Evolutionary conservation across 1,140 invertebrate species (phyloP).

Genomic region (Drosophila miranda): DNA sequence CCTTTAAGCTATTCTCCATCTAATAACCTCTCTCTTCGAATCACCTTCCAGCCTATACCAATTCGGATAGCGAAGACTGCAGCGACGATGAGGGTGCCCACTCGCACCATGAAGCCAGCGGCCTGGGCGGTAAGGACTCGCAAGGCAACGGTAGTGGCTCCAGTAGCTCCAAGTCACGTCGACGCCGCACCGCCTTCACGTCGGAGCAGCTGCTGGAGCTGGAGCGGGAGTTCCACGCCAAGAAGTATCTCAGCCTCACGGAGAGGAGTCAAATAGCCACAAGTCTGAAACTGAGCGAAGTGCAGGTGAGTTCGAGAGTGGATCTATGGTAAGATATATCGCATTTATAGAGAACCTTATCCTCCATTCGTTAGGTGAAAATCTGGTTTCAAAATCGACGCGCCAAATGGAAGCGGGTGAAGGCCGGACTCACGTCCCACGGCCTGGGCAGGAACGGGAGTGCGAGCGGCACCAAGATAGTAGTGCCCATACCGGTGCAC

Average conservation of each 20-base stretch:
- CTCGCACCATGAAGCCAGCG: slow-evolving; percentile 49
- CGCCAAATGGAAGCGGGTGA: slow-evolving; percentile 99
- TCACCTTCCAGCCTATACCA: slow-evolving; percentile 59
- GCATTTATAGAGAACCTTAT: not conserved
- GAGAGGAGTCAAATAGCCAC: slow-evolving; percentile 97
- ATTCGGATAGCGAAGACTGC: slow-evolving; percentile 81
- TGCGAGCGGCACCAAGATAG: slow-evolving; percentile 90
- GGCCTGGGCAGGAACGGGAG: slow-evolving; percentile 83
- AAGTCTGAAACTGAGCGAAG: slow-evolving; percentile 95
- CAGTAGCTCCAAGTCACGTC: slow-evolving; percentile 87
- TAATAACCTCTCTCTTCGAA: not conserved
- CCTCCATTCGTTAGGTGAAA: slow-evolving; percentile 88
- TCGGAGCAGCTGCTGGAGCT: slow-evolving; percentile 97
- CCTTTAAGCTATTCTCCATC: no score
- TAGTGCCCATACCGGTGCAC: slow-evolving; percentile 98
- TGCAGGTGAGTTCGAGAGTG: slow-evolving; percentile 87
- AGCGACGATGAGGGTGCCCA: slow-evolving; percentile 73
- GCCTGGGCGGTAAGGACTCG: slow-evolving; percentile 57
- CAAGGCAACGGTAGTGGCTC: slow-evolving; percentile 47
- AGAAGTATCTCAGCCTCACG: slow-evolving; percentile 97
- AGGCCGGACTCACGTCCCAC: slow-evolving; percentile 91
- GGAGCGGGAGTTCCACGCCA: slow-evolving; percentile 97
- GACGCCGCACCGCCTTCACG: slow-evolving; percentile 96
- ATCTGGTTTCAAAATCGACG: slow-evolving; percentile 99
- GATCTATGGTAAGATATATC: not conserved